These are phyloP conservation scores for Globodera ellingtonae DNA, from an alignment of 1,140 invertebrate genomes.

Conservation along the genomic window DNA sequence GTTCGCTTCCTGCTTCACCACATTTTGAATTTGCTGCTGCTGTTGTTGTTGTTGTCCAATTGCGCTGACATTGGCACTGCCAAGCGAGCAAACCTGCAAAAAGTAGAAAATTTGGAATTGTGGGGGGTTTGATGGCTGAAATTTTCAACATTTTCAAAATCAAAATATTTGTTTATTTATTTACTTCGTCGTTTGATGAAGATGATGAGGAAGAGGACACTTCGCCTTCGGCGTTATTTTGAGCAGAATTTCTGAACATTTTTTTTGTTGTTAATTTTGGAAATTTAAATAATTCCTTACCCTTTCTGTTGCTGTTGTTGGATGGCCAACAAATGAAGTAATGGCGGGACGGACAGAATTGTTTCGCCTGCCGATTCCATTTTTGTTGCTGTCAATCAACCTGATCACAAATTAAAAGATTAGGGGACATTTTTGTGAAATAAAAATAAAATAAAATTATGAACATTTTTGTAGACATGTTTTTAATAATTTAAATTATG, in stretches of 20 bases:
- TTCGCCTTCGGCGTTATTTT: neutral
- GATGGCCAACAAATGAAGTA: constrained; percentile 4
- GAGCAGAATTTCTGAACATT: neutral
- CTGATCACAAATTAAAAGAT: no score
- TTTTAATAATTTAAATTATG: no score
- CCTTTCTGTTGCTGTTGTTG: neutral
- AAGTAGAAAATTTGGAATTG: no score
- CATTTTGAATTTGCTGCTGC: neutral
- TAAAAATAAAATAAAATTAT: no score
- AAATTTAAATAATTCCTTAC: neutral
- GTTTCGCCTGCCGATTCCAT: constrained; percentile 7
- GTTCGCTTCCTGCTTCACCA: neutral
- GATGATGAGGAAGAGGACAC: neutral
- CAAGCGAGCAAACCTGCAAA: no score
- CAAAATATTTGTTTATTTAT: neutral
- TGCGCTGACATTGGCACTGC: neutral
- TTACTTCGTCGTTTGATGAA: neutral
- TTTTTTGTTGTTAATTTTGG: neutral
- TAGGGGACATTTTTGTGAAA: no score
- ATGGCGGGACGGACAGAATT: constrained; percentile 3
- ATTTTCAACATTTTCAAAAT: neutral
- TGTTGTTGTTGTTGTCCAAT: neutral
- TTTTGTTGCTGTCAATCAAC: neutral
- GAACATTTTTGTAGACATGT: no score
- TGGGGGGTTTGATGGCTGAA: neutral